These are phyloP conservation scores for Tragelaphus scriptus DNA, from an alignment of 2,113 vertebrate genomes.

Conservation along the genomic window DNA sequence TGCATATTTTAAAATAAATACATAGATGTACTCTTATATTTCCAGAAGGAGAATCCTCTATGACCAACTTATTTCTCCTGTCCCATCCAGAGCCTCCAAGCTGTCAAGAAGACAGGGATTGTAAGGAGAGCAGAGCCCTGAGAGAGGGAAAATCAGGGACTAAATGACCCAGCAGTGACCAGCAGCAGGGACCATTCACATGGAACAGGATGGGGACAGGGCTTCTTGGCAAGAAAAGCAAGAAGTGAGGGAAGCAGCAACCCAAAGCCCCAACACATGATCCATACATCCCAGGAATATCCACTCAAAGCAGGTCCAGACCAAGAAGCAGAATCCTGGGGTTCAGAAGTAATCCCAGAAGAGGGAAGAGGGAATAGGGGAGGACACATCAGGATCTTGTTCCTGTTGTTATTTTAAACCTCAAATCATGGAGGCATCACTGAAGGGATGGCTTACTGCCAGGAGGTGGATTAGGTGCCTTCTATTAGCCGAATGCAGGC, in stretches of 20 bases:
- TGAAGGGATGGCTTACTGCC: not conserved
- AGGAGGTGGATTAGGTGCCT: not conserved
- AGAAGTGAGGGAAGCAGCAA: not conserved
- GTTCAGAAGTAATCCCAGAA: not conserved
- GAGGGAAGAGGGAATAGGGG: not conserved
- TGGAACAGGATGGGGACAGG: not conserved
- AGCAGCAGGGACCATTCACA: too few species aligned
- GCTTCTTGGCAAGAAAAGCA: not conserved
- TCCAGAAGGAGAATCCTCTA: not conserved
- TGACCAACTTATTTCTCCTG: not conserved
- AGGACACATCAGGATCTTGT: not conserved
- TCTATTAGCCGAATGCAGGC: not conserved
- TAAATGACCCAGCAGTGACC: not conserved
- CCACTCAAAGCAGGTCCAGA: not conserved
- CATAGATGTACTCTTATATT: not conserved
- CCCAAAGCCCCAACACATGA: fast-evolving
- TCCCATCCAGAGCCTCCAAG: not conserved
- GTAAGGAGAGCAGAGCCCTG: not conserved
- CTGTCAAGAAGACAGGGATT: not conserved
- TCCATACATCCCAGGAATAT: not conserved
- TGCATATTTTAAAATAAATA: not conserved
- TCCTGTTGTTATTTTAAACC: not conserved
- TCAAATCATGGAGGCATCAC: not conserved
- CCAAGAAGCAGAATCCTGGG: not conserved
- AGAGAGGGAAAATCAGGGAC: not conserved